A percentile compares a stretch with the other conserved stretches of the same genome.
These are phyloP conservation scores for Poecilia gillii DNA, from an alignment of 2,797 vertebrate genomes.

Conservation along the genomic window DNA sequence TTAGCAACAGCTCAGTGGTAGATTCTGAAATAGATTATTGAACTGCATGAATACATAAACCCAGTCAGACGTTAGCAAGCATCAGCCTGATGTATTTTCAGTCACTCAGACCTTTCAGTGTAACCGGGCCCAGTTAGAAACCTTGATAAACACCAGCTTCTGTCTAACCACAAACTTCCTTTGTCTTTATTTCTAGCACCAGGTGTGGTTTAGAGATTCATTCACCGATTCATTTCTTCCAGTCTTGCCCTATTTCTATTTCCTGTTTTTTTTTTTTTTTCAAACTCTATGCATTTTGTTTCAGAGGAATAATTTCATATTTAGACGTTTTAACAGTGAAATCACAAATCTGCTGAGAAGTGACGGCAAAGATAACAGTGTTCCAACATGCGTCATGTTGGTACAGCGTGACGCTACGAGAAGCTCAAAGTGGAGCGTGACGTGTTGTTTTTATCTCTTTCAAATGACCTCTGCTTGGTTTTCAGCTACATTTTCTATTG, in stretches of 20 bases:
- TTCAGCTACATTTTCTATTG: not conserved
- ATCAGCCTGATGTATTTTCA: not conserved
- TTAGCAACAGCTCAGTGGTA: not conserved
- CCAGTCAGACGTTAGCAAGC: not conserved
- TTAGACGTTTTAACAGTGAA: not conserved
- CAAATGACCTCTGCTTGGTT: not conserved
- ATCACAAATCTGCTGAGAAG: not conserved
- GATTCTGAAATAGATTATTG: not conserved
- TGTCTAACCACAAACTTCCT: not conserved
- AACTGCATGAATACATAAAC: not conserved
- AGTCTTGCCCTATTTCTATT: not conserved
- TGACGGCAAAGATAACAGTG: not conserved
- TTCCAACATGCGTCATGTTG: not conserved
- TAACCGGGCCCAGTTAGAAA: not conserved
- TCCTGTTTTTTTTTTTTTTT: not conserved
- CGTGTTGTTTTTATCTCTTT: not conserved
- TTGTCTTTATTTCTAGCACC: not conserved
- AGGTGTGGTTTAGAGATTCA: not conserved
- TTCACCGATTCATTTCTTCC: not conserved
- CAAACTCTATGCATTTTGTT: not conserved
- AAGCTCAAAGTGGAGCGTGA: not conserved
- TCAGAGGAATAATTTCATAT: not conserved
- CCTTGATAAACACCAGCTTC: not conserved
- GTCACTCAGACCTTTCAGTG: not conserved
- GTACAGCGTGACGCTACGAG: not conserved